These are phyloP conservation scores for Danaus melanippus DNA, from an alignment of 1,140 invertebrate genomes.

Conservation along the genomic window DNA sequence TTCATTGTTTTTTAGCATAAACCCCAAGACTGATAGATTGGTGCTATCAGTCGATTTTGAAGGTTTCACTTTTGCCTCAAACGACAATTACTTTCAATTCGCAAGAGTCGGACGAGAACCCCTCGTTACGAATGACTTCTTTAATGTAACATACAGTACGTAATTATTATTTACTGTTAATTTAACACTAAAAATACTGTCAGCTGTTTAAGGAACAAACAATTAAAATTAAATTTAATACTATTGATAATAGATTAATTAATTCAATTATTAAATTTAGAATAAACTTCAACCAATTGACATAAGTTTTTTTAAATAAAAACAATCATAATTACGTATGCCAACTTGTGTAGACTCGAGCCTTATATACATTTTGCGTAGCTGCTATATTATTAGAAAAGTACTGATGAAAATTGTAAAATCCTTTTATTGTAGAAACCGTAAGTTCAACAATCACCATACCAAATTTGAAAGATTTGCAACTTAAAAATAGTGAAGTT, in stretches of 20 bases:
- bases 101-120: slow-evolving; percentile 12
- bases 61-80: slow-evolving; percentile 5
- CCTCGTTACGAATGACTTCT: slow-evolving; percentile 4
- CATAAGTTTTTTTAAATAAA: too few relatives aligned
- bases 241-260: too few relatives aligned
- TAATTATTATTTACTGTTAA: background rate
- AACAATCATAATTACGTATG: too few relatives aligned
- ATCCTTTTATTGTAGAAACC: slow-evolving; percentile 2
- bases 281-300: too few relatives aligned
- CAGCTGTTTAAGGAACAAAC: too few relatives aligned
- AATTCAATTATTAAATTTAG: too few relatives aligned
- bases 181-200: too few relatives aligned
- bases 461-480: slow-evolving; percentile 18
- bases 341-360: too few relatives aligned
- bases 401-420: too few relatives aligned
- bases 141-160: slow-evolving; percentile 12
- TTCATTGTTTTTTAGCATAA: slow-evolving; percentile 13
- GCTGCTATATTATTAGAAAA: too few relatives aligned
- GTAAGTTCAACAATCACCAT: slow-evolving; percentile 16
- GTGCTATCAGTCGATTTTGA: slow-evolving; percentile 15
- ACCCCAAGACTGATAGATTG: slow-evolving; percentile 19
- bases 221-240: too few relatives aligned
- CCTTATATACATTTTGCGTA: too few relatives aligned
- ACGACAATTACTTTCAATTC: slow-evolving; percentile 14
- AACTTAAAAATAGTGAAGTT: slow-evolving; percentile 13